Conservation (phyloP, 2,797 vertebrate species). For the Eulemur coronatus region DNA sequence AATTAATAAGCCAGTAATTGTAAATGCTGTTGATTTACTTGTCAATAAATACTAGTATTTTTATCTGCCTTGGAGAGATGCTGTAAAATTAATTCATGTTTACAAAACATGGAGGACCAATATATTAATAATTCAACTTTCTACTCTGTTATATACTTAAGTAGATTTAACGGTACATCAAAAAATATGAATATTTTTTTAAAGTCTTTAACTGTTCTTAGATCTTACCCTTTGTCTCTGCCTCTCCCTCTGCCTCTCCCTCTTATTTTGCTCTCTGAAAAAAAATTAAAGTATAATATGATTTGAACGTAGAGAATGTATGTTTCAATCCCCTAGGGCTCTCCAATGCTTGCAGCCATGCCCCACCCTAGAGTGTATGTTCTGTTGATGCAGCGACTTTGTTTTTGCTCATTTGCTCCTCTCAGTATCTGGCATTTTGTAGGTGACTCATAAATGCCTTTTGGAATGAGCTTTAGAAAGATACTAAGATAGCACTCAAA, state of each 20-base stretch:
- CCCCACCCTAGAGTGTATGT: neutral
- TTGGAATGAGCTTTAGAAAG: neutral
- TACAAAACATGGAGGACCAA: neutral
- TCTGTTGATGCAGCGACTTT: neutral
- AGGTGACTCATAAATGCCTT: neutral
- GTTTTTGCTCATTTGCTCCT: neutral
- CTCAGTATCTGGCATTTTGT: neutral
- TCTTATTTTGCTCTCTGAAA: neutral
- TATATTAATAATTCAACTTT: neutral
- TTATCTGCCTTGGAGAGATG: neutral
- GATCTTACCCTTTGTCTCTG: neutral
- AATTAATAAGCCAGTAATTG: neutral
- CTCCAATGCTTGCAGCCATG: neutral
- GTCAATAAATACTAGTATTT: neutral
- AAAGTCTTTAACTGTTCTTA: neutral
- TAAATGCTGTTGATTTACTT: neutral
- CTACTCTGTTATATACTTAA: neutral
- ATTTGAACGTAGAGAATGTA: neutral
- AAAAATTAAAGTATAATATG: neutral
- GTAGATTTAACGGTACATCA: neutral
- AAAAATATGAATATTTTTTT: neutral
- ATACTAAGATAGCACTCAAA: neutral
- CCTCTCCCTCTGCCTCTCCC: neutral
- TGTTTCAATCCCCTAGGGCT: neutral
- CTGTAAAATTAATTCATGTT: neutral